Conservation (phyloP, 2,113 vertebrate species). For the Myotis brandtii region DNA sequence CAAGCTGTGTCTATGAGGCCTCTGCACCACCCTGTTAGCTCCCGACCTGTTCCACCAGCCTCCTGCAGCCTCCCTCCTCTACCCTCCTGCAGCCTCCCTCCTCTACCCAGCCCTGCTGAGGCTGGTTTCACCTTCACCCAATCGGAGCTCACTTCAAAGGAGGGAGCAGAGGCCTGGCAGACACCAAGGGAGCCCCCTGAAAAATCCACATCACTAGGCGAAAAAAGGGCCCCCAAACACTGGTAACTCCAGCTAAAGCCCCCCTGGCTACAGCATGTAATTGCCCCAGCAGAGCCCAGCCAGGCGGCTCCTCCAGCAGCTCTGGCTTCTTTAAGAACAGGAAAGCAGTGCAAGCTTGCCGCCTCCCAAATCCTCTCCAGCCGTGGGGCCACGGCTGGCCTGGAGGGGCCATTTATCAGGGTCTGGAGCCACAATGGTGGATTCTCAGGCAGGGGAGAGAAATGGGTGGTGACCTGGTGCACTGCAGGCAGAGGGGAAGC, state of each 20-base stretch:
- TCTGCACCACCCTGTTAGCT: background rate
- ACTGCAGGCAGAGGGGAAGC: background rate
- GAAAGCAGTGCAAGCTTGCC: background rate
- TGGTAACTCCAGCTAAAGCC: background rate
- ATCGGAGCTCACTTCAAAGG: background rate
- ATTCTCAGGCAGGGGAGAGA: background rate
- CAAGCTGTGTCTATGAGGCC: background rate
- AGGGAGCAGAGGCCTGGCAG: slow-evolving; percentile 2
- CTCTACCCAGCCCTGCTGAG: background rate
- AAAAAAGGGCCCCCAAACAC: background rate
- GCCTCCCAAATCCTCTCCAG: background rate
- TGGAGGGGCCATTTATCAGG: background rate
- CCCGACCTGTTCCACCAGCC: background rate
- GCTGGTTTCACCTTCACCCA: background rate
- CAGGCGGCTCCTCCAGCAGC: background rate
- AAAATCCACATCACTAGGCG: background rate
- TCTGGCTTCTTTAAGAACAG: background rate
- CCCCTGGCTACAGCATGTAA: background rate
- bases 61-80: too few species aligned
- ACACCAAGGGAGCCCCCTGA: background rate
- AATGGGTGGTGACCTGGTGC: background rate
- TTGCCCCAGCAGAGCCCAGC: background rate
- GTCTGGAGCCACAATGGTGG: background rate
- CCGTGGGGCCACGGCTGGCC: rapidly evolving
- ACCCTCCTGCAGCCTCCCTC: background rate